A percentile compares a stretch with the other conserved stretches of the same genome.
Evolutionary conservation across 23 tunicate species (phyloP).

Genomic region (Oikopleura albicans): DNA sequence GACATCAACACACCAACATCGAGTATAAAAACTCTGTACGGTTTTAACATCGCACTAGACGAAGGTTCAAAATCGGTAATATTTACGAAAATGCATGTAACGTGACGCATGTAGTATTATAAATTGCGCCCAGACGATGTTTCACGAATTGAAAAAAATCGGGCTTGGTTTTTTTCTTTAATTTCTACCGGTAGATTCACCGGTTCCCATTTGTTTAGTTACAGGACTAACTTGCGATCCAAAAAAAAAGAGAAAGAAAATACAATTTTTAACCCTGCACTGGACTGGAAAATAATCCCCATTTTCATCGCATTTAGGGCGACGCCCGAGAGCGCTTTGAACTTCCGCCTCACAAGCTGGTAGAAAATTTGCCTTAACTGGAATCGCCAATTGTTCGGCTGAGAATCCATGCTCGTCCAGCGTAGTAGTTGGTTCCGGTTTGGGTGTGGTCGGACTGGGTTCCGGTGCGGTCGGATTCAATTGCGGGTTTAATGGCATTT

Average conservation of each 20-base stretch:
- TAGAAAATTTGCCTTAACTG: neutral
- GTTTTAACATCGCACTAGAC: neutral
- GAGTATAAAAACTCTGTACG: neutral
- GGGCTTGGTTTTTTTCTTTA: neutral
- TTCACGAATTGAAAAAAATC: neutral
- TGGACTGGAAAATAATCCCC: neutral
- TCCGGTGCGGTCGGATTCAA: neutral
- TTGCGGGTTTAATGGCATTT: neutral
- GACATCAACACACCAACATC: neutral
- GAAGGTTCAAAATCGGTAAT: no score
- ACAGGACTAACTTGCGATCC: no score
- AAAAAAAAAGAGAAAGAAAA: no score
- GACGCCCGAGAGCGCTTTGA: neutral
- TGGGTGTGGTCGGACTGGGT: neutral
- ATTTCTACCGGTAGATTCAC: neutral
- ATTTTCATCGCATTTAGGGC: neutral
- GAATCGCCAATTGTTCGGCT: neutral
- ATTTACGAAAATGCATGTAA: no score
- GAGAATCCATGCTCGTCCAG: constrained; percentile 6
- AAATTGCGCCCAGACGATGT: neutral
- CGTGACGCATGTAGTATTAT: neutral
- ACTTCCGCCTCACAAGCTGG: neutral
- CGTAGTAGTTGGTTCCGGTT: neutral
- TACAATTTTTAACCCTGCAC: no score
- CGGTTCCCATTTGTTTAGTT: no score